Evolutionary conservation across 2,888 invertebrate species (phyloP).

Genomic region (Lasioglossum zephyrum): DNA sequence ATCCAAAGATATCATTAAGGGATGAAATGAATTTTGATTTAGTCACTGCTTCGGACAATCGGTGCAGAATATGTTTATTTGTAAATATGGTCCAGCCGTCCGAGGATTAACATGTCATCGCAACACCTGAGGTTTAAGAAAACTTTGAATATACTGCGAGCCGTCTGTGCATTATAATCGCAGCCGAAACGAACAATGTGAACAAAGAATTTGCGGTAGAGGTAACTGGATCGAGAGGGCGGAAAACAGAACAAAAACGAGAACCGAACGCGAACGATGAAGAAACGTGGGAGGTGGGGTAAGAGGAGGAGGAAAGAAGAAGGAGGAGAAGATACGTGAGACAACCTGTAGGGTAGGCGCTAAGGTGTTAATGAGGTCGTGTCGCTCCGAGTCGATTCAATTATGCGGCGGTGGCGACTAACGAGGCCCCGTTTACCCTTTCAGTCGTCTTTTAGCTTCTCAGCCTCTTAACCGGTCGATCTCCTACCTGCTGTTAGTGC

Average conservation of each 20-base stretch:
- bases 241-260: neutral
- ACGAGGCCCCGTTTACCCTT: slow-evolving; percentile 82
- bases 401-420: slow-evolving; percentile 83
- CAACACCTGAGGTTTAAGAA: neutral
- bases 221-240: neutral
- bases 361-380: slow-evolving; percentile 84
- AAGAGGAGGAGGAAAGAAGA: slow-evolving; percentile 35
- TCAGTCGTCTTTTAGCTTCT: slow-evolving; percentile 78
- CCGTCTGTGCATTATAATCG: neutral
- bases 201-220: neutral
- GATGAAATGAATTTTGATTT: no score
- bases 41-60: no score
- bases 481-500: slow-evolving; percentile 72
- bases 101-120: neutral
- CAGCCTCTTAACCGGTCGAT: slow-evolving; percentile 75
- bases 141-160: neutral
- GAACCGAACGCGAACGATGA: slow-evolving; percentile 3
- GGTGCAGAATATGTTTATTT: no score
- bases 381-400: slow-evolving; percentile 84
- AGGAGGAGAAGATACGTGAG: slow-evolving; percentile 78
- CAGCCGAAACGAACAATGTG: neutral
- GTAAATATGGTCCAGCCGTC: neutral
- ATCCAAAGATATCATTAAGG: no score
- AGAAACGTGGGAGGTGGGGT: neutral
- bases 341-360: slow-evolving; percentile 82